These are phyloP conservation scores for Engraulis encrasicolus DNA, from an alignment of 2,113 vertebrate species.

Conservation along the genomic window DNA sequence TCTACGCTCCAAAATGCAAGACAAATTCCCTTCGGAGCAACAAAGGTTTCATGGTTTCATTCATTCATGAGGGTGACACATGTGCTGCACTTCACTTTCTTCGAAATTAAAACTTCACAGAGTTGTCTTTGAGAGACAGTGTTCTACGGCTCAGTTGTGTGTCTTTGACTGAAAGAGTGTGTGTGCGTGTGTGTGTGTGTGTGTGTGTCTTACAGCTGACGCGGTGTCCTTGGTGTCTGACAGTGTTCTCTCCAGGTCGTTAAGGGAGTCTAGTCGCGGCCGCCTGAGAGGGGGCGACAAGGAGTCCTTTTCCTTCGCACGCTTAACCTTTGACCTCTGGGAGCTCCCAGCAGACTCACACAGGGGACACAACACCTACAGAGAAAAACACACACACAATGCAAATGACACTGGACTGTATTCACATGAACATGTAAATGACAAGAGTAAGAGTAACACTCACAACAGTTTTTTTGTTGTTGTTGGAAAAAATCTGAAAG, in stretches of 20 bases:
- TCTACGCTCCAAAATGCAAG: no score
- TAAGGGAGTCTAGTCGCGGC: constrained; percentile 85
- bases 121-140: no score
- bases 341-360: constrained; percentile 81
- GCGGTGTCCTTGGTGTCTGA: constrained; percentile 89
- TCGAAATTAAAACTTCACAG: no score
- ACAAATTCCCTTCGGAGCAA: no score
- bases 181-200: not conserved
- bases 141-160: not conserved
- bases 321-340: constrained; percentile 86
- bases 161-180: not conserved
- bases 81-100: no score
- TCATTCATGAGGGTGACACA: no score
- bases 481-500: no score
- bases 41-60: no score
- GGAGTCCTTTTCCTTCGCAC: constrained; percentile 87
- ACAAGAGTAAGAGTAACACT: not conserved
- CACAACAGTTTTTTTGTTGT: no score
- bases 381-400: not conserved
- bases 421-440: not conserved
- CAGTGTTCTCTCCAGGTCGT: constrained; percentile 85
- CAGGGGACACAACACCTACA: constrained; percentile 89
- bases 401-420: no score
- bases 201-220: constrained; percentile 79
- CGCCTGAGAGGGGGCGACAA: constrained; percentile 56